Evolutionary conservation across 1,140 invertebrate species (phyloP).

Genomic region (Drosophila melanica): DNA sequence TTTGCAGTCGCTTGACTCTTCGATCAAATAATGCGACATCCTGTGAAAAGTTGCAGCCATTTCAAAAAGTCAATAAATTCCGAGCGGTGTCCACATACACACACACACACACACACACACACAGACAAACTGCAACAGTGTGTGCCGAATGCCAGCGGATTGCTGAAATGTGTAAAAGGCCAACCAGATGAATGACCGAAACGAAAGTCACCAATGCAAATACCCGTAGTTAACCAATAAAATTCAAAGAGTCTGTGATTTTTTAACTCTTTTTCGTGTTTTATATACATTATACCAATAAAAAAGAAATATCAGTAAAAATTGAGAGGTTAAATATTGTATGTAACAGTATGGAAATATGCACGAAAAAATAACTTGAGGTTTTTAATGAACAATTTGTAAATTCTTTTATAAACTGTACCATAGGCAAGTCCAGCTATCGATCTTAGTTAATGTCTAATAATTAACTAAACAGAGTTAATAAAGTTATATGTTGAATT

Average conservation of each 20-base stretch:
- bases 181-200: slow-evolving; percentile 32
- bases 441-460: no score
- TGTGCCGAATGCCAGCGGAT: slow-evolving; percentile 31
- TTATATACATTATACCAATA: slow-evolving; percentile 3
- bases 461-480: no score
- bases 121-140: not conserved
- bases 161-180: slow-evolving; percentile 26
- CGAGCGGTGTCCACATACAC: slow-evolving; percentile 23
- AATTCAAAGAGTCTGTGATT: slow-evolving; percentile 9
- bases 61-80: slow-evolving; percentile 65
- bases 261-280: not conserved
- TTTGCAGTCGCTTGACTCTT: slow-evolving; percentile 14
- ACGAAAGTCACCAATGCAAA: slow-evolving; percentile 26
- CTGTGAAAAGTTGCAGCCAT: slow-evolving; percentile 28
- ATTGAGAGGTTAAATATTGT: no score
- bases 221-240: slow-evolving; percentile 32
- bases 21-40: slow-evolving; percentile 27
- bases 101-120: not conserved
- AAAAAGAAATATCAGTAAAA: no score
- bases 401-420: no score
- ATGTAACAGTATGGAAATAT: no score
- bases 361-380: no score
- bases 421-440: no score
- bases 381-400: no score
- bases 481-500: no score